phyloP scores from a whole-genome alignment of 2,888 invertebrate species.

The Masnerella sp. region DNA sequence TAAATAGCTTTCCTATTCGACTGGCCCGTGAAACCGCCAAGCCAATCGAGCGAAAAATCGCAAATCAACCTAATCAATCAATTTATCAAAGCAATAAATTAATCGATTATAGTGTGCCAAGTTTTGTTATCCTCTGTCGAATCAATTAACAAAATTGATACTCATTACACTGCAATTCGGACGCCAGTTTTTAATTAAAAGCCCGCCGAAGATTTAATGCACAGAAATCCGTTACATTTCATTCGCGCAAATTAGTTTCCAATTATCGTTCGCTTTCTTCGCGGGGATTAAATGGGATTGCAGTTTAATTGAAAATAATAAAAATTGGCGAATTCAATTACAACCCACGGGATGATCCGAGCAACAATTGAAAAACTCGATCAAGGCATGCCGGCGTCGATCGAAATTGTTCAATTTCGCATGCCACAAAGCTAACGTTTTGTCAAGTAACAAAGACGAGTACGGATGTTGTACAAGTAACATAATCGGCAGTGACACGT shows the following conservation, averaged over 20 bases:
- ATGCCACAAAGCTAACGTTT: slow-evolving; percentile 53
- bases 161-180: neutral
- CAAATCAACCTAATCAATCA: neutral
- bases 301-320: slow-evolving; percentile 4
- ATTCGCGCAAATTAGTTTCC: neutral
- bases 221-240: neutral
- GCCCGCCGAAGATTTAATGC: neutral
- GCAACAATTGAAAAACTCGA: slow-evolving; percentile 26
- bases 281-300: neutral
- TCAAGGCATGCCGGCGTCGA: slow-evolving; percentile 34
- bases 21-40: neutral
- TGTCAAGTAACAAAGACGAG: slow-evolving; percentile 30
- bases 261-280: neutral
- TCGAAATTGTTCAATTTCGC: slow-evolving; percentile 36
- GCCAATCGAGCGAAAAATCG: neutral
- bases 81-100: slow-evolving; percentile 3
- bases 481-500: slow-evolving; percentile 36
- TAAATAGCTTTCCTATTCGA: neutral
- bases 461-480: slow-evolving; percentile 28
- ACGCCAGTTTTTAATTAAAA: neutral
- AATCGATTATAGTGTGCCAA: neutral
- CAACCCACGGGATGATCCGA: slow-evolving; percentile 15
- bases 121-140: neutral
- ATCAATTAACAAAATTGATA: neutral
- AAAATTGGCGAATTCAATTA: slow-evolving; percentile 15